Evolutionary conservation across 64 coral and sea anemone genomes (phyloP).

Genomic region (Actinia equina): DNA sequence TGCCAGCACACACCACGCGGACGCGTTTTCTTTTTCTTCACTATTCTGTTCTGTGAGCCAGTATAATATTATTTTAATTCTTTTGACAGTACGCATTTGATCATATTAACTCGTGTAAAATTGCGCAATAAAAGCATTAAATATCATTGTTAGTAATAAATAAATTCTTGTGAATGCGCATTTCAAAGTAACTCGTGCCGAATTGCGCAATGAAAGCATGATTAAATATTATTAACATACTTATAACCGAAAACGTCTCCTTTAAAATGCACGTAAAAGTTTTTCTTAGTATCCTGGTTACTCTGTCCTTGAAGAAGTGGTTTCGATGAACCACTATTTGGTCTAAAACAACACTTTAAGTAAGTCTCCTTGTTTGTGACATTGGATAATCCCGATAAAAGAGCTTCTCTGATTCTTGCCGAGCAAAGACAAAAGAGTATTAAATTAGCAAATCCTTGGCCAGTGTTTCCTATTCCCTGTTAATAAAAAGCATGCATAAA

Average conservation of each 20-base stretch:
- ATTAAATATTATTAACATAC: too few species aligned
- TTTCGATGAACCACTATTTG: not conserved
- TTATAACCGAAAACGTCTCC: not conserved
- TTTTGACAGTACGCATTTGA: too few species aligned
- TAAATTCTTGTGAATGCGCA: too few species aligned
- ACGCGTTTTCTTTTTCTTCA: too few species aligned
- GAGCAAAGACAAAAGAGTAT: conserved; percentile 44
- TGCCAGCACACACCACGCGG: too few species aligned
- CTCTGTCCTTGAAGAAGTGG: not conserved
- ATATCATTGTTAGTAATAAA: too few species aligned
- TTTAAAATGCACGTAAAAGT: not conserved
- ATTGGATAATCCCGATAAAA: not conserved
- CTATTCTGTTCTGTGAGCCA: not conserved
- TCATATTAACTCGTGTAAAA: too few species aligned
- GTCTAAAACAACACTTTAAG: not conserved
- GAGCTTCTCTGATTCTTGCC: conserved; percentile 25
- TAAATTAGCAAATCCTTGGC: conserved; percentile 31
- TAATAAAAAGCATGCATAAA: not conserved
- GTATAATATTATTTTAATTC: not conserved
- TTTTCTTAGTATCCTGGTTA: not conserved
- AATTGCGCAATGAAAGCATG: too few species aligned
- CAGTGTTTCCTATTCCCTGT: conserved; percentile 40
- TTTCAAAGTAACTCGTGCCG: too few species aligned
- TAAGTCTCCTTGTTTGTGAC: not conserved
- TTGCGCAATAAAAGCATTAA: too few species aligned